Percentiles rank a stretch among this genome's conserved stretches.
These are phyloP conservation scores for Mastomys natalensis DNA, from an alignment of 2,113 vertebrate genomes.

Conservation along the genomic window DNA sequence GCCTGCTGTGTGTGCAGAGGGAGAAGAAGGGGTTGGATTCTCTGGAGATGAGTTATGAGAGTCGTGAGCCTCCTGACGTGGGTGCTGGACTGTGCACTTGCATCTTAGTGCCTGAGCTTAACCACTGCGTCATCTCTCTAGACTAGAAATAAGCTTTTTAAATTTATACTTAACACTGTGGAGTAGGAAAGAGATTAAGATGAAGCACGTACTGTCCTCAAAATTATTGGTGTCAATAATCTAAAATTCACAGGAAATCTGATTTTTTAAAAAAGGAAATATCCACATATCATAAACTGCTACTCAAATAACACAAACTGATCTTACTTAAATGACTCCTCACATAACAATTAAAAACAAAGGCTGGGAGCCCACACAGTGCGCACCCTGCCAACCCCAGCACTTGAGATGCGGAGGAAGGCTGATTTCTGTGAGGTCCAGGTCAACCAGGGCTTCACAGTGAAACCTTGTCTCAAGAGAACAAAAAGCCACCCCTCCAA, in stretches of 20 bases:
- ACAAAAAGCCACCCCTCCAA: background rate
- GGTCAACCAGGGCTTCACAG: background rate
- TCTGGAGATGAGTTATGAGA: no score
- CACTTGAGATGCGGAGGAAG: background rate
- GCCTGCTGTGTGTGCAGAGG: background rate
- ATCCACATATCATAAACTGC: slow-evolving; percentile 36
- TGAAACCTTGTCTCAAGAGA: background rate
- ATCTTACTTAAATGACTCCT: slow-evolving; percentile 31
- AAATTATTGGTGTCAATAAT: slow-evolving; percentile 22
- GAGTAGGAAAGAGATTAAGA: background rate
- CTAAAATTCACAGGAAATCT: slow-evolving; percentile 63
- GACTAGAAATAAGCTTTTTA: background rate
- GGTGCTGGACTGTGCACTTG: background rate
- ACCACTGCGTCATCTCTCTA: background rate
- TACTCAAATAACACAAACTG: slow-evolving; percentile 43
- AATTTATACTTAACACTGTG: slow-evolving; percentile 29
- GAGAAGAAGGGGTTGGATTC: background rate
- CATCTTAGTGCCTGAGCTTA: background rate
- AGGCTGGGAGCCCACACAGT: background rate
- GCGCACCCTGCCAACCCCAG: background rate
- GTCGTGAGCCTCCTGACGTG: background rate
- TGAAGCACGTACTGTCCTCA: background rate
- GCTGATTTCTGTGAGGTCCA: background rate
- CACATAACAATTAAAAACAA: background rate
- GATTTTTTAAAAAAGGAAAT: background rate